Conservation (phyloP, 2,113 vertebrate species). For the Oplegnathus fasciatus region DNA sequence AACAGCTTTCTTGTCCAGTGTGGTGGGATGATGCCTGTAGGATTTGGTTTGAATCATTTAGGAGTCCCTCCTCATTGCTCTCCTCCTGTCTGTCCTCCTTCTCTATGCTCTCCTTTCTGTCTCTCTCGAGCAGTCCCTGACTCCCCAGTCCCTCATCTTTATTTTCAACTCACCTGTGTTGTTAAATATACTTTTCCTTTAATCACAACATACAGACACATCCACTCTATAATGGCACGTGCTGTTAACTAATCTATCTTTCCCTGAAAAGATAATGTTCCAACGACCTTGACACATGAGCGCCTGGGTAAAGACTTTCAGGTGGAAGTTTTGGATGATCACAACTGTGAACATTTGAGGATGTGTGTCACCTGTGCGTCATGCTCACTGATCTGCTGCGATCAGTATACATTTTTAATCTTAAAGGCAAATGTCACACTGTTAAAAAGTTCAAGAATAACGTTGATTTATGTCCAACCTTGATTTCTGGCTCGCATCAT, state of each 20-base stretch:
- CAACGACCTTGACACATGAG: neutral
- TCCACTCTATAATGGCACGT: neutral
- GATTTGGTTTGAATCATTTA: no score
- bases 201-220: neutral
- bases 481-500: neutral
- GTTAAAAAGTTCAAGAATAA: neutral
- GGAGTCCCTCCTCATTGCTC: neutral
- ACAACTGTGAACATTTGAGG: neutral
- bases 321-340: neutral
- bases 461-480: neutral
- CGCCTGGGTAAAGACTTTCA: neutral
- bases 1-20: neutral
- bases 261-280: neutral
- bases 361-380: neutral
- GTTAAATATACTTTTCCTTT: neutral
- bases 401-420: neutral
- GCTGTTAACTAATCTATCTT: neutral
- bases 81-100: neutral
- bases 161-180: neutral
- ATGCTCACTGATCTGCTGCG: neutral
- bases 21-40: neutral
- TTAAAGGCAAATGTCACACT: neutral
- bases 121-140: no score
- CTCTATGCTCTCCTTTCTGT: neutral
- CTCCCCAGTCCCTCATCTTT: neutral